Evolutionary conservation across 2,888 invertebrate genomes (phyloP).

Genomic region (Euplexia lucipara): DNA sequence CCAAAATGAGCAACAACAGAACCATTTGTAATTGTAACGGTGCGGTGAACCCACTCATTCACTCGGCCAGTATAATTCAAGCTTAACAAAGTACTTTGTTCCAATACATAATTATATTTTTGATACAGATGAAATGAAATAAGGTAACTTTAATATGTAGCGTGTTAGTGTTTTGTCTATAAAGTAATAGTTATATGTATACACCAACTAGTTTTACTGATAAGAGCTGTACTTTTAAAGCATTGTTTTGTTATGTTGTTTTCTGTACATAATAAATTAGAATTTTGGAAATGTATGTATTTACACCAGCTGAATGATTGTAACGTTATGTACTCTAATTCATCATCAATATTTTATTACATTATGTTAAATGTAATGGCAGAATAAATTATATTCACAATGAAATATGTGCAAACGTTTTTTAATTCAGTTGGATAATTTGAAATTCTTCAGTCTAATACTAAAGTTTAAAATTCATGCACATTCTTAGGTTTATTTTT

Average conservation of each 20-base stretch:
- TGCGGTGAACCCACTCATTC: not conserved
- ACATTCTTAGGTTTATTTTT: slow-evolving; percentile 22
- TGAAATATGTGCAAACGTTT: slow-evolving; percentile 12
- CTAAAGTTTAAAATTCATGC: slow-evolving; percentile 16
- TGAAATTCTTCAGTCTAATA: slow-evolving; percentile 15
- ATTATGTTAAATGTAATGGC: slow-evolving; percentile 35
- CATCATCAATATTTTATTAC: slow-evolving; percentile 34
- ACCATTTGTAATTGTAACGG: no score
- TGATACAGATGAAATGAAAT: slow-evolving; percentile 57
- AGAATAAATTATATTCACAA: slow-evolving; percentile 17
- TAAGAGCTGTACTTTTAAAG: slow-evolving; percentile 33
- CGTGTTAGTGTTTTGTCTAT: slow-evolving; percentile 48
- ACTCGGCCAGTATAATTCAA: slow-evolving; percentile 22
- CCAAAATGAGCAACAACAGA: no score
- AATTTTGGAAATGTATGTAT: slow-evolving; percentile 34
- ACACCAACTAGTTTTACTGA: slow-evolving; percentile 38
- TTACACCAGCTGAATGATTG: slow-evolving; percentile 5
- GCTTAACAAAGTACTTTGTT: slow-evolving; percentile 41
- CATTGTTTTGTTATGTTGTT: slow-evolving; percentile 36
- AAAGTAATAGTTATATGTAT: slow-evolving; percentile 40
- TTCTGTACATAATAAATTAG: slow-evolving; percentile 50
- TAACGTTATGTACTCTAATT: slow-evolving; percentile 21
- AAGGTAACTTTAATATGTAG: slow-evolving; percentile 42
- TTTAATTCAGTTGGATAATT: slow-evolving; percentile 5
- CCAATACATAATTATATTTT: slow-evolving; percentile 59